A percentile compares a stretch with the other conserved stretches of the same genome.
These are phyloP conservation scores for Resseliella maxima DNA, from an alignment of 2,888 invertebrate species.

Conservation along the genomic window DNA sequence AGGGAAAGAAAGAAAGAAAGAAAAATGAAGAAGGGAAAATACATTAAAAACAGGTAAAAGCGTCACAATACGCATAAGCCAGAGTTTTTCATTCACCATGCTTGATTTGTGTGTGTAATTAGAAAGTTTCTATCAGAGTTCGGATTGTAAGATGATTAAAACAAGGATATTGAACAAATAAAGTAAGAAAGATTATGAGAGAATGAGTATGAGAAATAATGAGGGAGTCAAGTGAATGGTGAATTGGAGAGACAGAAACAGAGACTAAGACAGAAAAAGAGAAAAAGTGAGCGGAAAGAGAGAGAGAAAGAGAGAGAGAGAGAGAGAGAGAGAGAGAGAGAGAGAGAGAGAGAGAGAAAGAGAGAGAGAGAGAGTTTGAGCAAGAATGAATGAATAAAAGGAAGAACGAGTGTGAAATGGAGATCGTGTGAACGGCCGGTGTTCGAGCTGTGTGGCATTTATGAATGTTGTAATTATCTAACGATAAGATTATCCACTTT, in stretches of 20 bases:
- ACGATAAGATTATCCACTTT: slow-evolving; percentile 53
- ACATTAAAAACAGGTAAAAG: background rate
- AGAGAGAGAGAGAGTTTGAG: background rate
- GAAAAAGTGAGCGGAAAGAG: background rate
- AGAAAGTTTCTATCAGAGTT: background rate
- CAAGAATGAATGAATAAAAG: background rate
- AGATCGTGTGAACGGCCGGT: too few relatives aligned
- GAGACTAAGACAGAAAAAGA: background rate
- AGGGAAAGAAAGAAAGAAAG: background rate
- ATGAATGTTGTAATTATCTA: slow-evolving; percentile 38
- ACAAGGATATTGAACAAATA: background rate
- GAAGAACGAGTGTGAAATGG: too few relatives aligned
- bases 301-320: too few relatives aligned
- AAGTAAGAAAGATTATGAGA: background rate
- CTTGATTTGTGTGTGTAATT: slow-evolving; percentile 3
- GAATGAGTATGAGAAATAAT: background rate
- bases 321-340: too few relatives aligned
- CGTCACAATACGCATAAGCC: background rate
- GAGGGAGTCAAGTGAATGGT: too few relatives aligned
- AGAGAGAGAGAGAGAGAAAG: background rate
- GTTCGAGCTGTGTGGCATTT: background rate
- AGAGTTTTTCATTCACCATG: background rate
- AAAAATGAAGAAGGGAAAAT: background rate
- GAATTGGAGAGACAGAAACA: background rate
- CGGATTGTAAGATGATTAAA: background rate